These are phyloP conservation scores for Tetraneura akinire DNA, from an alignment of 1,140 invertebrate genomes.

Conservation along the genomic window DNA sequence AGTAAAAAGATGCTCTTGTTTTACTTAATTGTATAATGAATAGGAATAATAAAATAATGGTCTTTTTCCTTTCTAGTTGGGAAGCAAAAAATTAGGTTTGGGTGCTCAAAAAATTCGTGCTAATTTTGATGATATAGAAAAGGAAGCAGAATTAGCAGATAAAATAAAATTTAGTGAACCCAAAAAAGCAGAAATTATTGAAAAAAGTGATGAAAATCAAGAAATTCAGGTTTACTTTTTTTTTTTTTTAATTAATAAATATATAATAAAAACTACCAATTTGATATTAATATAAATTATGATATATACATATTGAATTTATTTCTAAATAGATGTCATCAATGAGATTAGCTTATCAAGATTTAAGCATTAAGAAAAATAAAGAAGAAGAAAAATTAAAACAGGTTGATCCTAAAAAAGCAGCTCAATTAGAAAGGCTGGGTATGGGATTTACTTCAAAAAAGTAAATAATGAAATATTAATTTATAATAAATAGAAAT, in stretches of 20 bases:
- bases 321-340: slow-evolving; percentile 66
- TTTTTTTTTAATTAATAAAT: too few species aligned
- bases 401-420: slow-evolving; percentile 81
- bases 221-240: slow-evolving; percentile 62
- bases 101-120: slow-evolving; percentile 94
- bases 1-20: too few species aligned
- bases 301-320: neutral
- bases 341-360: slow-evolving; percentile 86
- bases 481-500: neutral
- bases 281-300: too few species aligned
- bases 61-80: slow-evolving; percentile 69
- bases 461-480: slow-evolving; percentile 59
- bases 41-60: too few species aligned
- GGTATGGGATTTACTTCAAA: slow-evolving; percentile 71
- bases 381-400: slow-evolving; percentile 78
- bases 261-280: too few species aligned
- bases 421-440: slow-evolving; percentile 84
- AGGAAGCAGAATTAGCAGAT: slow-evolving; percentile 75
- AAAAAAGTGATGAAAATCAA: slow-evolving; percentile 63
- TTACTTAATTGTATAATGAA: too few species aligned
- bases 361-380: slow-evolving; percentile 75
- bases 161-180: slow-evolving; percentile 66
- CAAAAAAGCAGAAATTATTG: slow-evolving; percentile 52
- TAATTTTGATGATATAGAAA: slow-evolving; percentile 96
- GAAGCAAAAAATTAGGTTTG: slow-evolving; percentile 84